Evolutionary conservation across 1,140 invertebrate genomes (phyloP), one percentile per base, ranked within the genome.

Genomic region (Telenomus remus): DNA sequence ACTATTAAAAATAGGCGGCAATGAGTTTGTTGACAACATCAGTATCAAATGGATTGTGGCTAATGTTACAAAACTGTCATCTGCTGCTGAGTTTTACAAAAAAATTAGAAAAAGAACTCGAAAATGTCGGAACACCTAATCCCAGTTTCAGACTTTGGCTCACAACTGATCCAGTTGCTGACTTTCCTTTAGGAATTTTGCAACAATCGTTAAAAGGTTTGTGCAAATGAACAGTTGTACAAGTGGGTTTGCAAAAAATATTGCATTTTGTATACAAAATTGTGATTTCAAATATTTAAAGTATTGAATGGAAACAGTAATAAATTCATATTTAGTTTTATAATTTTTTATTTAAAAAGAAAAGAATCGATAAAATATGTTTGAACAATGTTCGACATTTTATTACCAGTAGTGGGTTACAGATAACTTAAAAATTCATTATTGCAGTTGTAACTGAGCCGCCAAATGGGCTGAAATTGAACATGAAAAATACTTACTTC

Each of bases 61-160:
- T 97, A 13, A 94, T 97, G 90, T 88, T 96, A 16, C 95, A 97
- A 88, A 97, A 97, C 84, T 97, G 96, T 74, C 96, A 98, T 83
- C 88, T 97, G 54, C 84, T 96, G 6, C 88, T 96, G 0, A 88
- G 89, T n/a, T 97, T 96, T 88, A 90, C 96, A 0, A 90, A 90
- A 16, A 91, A 92, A 44, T 85, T 97, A 46, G 95, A 97, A 84
- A 96, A 96, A 81, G 89, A 92, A 66, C 84, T 97, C 42, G 95
- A 96, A 75, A 90, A 92, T 76, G 90, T 95, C 55, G 90, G 87
- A 44, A 93, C 93, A 78, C 94, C 94, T 0, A 95, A 97, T 89
- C 93, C 94, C 0, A 94, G 97, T 84, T 97, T 97, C 85, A 88
- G 96, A n/a, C 87, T 98, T 0, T 98, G 96, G 96, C 86, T 98